Percentiles rank a stretch among this genome's conserved stretches.
Evolutionary conservation across 2,888 invertebrate genomes (phyloP).

Genomic region (Ophioninae sp.): DNA sequence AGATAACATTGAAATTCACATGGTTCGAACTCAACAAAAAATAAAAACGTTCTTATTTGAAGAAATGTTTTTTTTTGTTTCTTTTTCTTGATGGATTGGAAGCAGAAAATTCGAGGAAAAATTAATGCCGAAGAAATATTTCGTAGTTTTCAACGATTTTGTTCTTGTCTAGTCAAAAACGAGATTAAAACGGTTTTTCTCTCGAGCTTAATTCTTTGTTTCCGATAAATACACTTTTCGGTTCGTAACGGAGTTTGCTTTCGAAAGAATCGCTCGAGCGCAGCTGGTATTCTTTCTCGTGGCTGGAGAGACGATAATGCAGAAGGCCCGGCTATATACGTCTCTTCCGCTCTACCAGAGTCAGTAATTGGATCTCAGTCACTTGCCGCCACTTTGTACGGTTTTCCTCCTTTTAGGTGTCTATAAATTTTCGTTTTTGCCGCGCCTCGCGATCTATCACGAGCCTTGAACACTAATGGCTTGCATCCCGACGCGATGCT

Average conservation of each 20-base stretch:
- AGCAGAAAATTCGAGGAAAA: too few relatives aligned
- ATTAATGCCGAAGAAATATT: too few relatives aligned
- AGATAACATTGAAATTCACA: too few relatives aligned
- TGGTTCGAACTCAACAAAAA: too few relatives aligned
- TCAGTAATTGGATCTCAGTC: slow-evolving; percentile 26
- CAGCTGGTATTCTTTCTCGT: neutral
- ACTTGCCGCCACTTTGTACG: slow-evolving; percentile 6
- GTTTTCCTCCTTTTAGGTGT: neutral
- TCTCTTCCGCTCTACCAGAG: slow-evolving; percentile 14
- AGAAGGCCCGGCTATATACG: neutral
- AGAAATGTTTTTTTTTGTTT: too few relatives aligned
- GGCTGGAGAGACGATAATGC: neutral
- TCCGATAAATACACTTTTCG: neutral
- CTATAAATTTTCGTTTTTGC: slow-evolving; percentile 11
- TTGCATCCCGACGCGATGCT: slow-evolving; percentile 29
- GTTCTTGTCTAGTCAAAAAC: neutral
- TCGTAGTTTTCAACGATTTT: too few relatives aligned
- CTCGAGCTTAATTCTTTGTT: neutral
- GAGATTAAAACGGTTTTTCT: neutral
- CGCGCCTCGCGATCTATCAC: slow-evolving; percentile 49
- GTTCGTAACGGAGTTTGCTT: neutral
- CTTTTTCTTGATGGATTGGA: too few relatives aligned
- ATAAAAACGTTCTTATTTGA: too few relatives aligned
- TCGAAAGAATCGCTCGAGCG: neutral
- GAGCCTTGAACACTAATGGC: slow-evolving; percentile 43